Base-by-base conservation (phyloP, 2,888 invertebrate genomes). In the Melanostoma mellinum region DNA sequence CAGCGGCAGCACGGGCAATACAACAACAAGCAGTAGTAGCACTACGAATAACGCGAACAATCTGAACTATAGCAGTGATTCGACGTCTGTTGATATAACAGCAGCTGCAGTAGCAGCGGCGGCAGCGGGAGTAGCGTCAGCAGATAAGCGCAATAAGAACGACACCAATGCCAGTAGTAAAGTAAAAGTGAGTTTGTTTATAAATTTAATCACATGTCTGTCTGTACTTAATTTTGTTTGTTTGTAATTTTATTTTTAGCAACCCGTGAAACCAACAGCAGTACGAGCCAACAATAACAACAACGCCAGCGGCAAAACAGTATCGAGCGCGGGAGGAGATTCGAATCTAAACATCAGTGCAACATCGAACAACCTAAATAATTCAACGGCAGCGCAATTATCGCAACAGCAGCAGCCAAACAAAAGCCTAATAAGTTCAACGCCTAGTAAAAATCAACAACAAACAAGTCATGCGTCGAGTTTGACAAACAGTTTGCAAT, bases 221-320 rank as follows among this genome's bases (percentile, higher is more conserved):
- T 73, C 85, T 88, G 86, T 20, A 55, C 1, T 3, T 6, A 9
- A 30, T 30, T 74, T 72, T 77, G 38, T 77, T 10, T 20, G 20
- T 20, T 20, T 20, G 20, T 1, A 20, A 6, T 56, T 82, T 87
- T 72, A 61, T 88, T 88, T 85, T 77, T 92, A 93, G 88, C 92
- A 96, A 95, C 96, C 96, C 91, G 95, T 97, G 87, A 97, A 97
- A 92, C 97, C 97, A 85, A 95, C 95, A 90, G 96, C 97, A 87
- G 94, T 97, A 88, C 94, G 94, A 91, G 95, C 95, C 92, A 94
- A 85, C 74, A 89, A 87, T 65, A 88, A 87, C 68, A 88, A 87
- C 61, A 90, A 89, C 42, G 74, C 91, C 89, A 92, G 84, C 32
- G 90, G 91, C 89, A 85, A 77, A 50, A 89, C 90, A 91, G 91